Conservation (phyloP, 2,113 vertebrate genomes). For the Girardinichthys multiradiatus region DNA sequence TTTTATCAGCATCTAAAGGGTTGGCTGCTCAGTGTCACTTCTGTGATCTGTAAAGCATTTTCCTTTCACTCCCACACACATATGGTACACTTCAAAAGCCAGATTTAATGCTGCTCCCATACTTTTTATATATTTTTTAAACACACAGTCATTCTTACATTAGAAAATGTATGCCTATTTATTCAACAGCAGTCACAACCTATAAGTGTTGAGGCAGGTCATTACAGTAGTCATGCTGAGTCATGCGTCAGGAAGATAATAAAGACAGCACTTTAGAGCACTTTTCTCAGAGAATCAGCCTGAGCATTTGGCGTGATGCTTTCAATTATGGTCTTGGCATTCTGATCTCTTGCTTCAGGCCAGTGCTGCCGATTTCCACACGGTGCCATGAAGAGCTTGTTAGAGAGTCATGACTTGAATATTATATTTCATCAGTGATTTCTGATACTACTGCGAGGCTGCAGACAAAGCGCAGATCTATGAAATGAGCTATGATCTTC, state of each 20-base stretch:
- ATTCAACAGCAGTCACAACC: constrained; percentile 2
- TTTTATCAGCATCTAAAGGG: constrained; percentile 22
- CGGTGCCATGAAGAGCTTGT: constrained; percentile 14
- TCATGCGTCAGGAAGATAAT: constrained; percentile 15
- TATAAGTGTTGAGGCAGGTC: constrained; percentile 11
- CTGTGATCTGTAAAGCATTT: constrained; percentile 23
- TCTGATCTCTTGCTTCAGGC: constrained; percentile 24
- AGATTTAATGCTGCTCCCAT: neutral
- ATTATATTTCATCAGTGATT: constrained; percentile 9
- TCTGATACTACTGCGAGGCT: neutral
- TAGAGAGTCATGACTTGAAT: constrained; percentile 28
- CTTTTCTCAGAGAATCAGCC: constrained; percentile 8
- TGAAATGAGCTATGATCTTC: neutral
- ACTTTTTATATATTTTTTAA: neutral
- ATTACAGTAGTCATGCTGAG: constrained; percentile 12
- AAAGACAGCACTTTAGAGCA: neutral
- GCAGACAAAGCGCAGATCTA: neutral
- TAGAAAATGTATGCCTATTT: neutral
- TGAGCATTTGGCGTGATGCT: constrained; percentile 4
- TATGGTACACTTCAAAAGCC: neutral
- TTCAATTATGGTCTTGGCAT: constrained; percentile 19
- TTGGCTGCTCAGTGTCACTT: constrained; percentile 11
- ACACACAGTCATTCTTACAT: neutral
- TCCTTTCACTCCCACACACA: constrained; percentile 1
- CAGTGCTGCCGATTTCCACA: constrained; percentile 24